These are phyloP conservation scores for Oreochromis mossambicus DNA, from an alignment of 2,797 vertebrate species.

Conservation along the genomic window DNA sequence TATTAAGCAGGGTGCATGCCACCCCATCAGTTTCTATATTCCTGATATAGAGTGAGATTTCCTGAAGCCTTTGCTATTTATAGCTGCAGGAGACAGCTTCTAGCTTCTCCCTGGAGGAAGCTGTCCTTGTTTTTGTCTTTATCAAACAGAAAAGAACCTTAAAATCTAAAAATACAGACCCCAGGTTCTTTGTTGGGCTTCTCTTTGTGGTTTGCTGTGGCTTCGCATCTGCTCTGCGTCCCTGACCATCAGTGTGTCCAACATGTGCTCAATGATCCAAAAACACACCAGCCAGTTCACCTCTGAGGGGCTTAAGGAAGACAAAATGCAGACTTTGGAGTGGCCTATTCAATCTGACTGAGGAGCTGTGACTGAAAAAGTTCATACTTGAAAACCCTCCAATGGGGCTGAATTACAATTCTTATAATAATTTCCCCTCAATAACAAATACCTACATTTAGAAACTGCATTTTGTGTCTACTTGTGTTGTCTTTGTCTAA, in stretches of 20 bases:
- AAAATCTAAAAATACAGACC: conserved; percentile 23
- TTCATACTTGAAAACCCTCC: not conserved
- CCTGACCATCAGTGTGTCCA: not conserved
- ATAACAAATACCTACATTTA: not conserved
- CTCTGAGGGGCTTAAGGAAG: not conserved
- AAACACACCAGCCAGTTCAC: not conserved
- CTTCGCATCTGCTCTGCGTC: not conserved
- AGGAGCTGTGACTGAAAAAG: not conserved
- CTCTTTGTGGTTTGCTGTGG: not conserved
- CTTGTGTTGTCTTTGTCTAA: not conserved
- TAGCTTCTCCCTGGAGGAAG: conserved; percentile 9
- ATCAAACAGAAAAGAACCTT: not conserved
- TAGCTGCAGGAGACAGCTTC: not conserved
- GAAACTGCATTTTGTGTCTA: not conserved
- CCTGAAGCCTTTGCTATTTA: not conserved
- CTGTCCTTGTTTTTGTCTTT: conserved; percentile 23
- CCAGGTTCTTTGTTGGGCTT: not conserved
- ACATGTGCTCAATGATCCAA: not conserved
- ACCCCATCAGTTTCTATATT: not conserved
- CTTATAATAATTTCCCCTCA: not conserved
- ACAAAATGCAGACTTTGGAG: not conserved
- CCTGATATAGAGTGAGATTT: not conserved
- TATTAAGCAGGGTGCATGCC: rapidly evolving
- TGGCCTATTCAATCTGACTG: rapidly evolving
- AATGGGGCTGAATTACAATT: not conserved